Conservation (phyloP, 2,113 vertebrate species). For the Microtus pennsylvanicus region DNA sequence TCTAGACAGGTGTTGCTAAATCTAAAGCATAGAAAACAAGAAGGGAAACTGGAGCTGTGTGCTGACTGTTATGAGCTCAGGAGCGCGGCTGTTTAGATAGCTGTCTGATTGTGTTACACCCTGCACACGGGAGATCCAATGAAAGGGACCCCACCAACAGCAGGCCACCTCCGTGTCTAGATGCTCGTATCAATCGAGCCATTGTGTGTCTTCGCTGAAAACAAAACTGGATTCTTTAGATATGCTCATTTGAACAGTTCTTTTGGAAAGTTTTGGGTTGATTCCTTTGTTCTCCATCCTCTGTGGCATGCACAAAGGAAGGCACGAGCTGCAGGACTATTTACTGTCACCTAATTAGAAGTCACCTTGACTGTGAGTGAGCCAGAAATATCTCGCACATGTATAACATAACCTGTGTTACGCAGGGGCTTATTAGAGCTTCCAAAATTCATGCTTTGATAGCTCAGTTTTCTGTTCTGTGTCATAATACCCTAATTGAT, state of each 20-base stretch:
- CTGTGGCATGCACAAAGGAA: slow-evolving; percentile 15
- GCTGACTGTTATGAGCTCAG: slow-evolving; percentile 2
- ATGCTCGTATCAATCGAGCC: not conserved
- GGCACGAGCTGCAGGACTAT: not conserved
- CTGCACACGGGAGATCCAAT: not conserved
- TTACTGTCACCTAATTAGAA: not conserved
- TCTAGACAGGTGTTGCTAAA: slow-evolving; percentile 9
- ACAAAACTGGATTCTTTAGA: not conserved
- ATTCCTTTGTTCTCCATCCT: slow-evolving; percentile 5
- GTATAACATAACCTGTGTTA: not conserved
- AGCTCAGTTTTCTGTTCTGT: not conserved
- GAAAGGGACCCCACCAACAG: not conserved
- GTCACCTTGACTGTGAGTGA: not conserved
- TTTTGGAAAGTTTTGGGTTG: not conserved
- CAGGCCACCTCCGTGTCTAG: not conserved
- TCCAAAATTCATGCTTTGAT: not conserved
- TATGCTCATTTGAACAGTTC: not conserved
- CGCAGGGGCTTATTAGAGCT: not conserved
- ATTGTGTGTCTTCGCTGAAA: slow-evolving; percentile 28
- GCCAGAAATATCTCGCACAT: not conserved
- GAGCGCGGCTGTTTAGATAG: not conserved
- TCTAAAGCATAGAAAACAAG: not conserved
- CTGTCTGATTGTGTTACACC: not conserved
- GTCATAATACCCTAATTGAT: not conserved
- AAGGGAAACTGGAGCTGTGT: slow-evolving; percentile 3